Evolutionary conservation across 2,888 invertebrate genomes (phyloP), one percentile per base, ranked within the genome.

Genomic region (Enchytraeus crypticus): DNA sequence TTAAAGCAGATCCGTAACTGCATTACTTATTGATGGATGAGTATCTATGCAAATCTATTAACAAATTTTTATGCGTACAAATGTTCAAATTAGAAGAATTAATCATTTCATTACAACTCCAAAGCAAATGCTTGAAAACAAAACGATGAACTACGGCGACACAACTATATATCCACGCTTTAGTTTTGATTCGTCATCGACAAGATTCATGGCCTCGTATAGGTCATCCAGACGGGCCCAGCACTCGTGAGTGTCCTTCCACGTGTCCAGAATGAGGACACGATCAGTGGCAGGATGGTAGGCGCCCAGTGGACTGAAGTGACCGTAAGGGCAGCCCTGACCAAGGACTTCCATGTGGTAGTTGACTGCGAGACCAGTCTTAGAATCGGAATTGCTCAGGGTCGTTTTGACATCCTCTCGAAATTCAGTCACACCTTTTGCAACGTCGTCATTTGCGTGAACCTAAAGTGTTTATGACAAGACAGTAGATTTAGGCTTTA

Each of bases 231-330:
- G 49, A 11, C 33, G 60, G 21, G 61, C 64, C 66, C 66, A 66
- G 34, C 62, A 64, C 21, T 60, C 64, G 34, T 51, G 11, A 1
- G 61, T 64, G 11, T 59, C 62, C 5, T 57, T 54, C 66, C 66
- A 66, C 3, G 58, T 58, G 32, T 66, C 66, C 49, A 61, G 30
- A 11, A 66, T 23, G 34, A 66, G 61, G 27, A 64, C 53, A n/a
- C 60, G 33, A 51, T 66, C 66, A 3, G 58, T 57, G 46, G 32
- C 26, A 14, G 47, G 32, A 47, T 66, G 57, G 26, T 66, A 66
- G 2, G 57, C 66, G 5, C 34, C 66, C n/a, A 66, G 57, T 5
- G 66, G 66, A 30, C 66, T 66, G 55, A 62, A 57, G 11, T 63
- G 63, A 5, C 66, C 66, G 5, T 53, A 59, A 14, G 53, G 23